Evolutionary conservation across 2,888 invertebrate species (phyloP), one percentile per base, ranked within the genome.

Genomic region (Pammene aurita): DNA sequence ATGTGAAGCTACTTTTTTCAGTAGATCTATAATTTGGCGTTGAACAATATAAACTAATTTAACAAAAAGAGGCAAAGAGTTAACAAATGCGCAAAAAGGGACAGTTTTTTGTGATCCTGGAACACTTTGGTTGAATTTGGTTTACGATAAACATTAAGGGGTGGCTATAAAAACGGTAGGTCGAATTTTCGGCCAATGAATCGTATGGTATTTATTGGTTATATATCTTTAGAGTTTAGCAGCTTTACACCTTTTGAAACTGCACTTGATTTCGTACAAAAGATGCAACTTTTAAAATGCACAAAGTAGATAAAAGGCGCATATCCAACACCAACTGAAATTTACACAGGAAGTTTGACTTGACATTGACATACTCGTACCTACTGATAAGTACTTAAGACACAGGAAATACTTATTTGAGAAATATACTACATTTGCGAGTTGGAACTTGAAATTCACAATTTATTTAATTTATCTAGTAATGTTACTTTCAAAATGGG

Each of bases 161-260:
- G 82, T 83, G 76, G 76, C 57, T 76, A 81, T 89, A 87, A 89
- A 90, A 89, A 87, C 89, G 83, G 90, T 85, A 90, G 88, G 86
- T 81, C 76, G 72, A 79, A 83, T 85, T 84, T 82, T 80, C 63
- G 73, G 73, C 73, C 76, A 64, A 75, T 83, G 81, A 82, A 80
- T 75, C 60, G 5, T 41, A 72, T 74, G 70, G 64, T 60, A 60
- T 69, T 69, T 69, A 65, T 69, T 65, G 60, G 54, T 41, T 63
- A n/a, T 69, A 58, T 48, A 69, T 69, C 69, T 64, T 58, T n/a
- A n/a, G n/a, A n/a, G n/a, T n/a, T n/a, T 63, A 44, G 52, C 54
- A 54, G 35, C 63, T 52, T 65, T 55, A 10, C 46, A 14, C 66
- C 58, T 34, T 57, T 52, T 10, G 44, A 44, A 44, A 41, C 9